These are phyloP conservation scores for Arge pagana DNA, from an alignment of 2,888 invertebrate species.

Conservation along the genomic window DNA sequence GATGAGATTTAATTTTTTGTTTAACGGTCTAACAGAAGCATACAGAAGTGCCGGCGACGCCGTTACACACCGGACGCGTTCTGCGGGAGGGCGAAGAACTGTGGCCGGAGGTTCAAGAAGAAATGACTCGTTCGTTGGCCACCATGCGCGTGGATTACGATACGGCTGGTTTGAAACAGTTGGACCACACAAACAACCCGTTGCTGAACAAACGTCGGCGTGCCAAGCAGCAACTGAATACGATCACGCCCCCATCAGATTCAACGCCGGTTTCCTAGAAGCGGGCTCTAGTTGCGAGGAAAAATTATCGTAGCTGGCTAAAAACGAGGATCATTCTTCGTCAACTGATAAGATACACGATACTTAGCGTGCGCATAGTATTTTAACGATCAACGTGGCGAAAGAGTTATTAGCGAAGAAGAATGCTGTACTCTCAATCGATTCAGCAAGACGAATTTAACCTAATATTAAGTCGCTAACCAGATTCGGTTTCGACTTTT, in stretches of 20 bases:
- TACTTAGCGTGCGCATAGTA: slow-evolving; percentile 39
- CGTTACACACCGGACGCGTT: slow-evolving; percentile 87
- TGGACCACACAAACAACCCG: slow-evolving; percentile 92
- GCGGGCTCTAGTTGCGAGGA: slow-evolving; percentile 27
- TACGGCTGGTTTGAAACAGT: slow-evolving; percentile 82
- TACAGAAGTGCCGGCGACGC: slow-evolving; percentile 92
- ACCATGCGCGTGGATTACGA: slow-evolving; percentile 99
- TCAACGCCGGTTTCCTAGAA: slow-evolving; percentile 47
- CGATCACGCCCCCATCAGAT: slow-evolving; percentile 35
- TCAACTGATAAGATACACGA: slow-evolving; percentile 38
- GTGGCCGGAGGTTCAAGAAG: slow-evolving; percentile 98
- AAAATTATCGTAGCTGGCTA: slow-evolving; percentile 25
- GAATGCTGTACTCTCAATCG: too few relatives aligned
- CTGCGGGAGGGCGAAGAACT: slow-evolving; percentile 88
- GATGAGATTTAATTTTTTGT: background rate
- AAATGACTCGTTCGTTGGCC: slow-evolving; percentile 96
- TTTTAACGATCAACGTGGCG: too few relatives aligned
- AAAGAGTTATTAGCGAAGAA: too few relatives aligned
- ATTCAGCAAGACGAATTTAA: too few relatives aligned
- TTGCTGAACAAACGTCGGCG: slow-evolving; percentile 79
- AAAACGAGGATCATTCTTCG: slow-evolving; percentile 36
- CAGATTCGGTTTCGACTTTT: too few relatives aligned
- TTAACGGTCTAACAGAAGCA: slow-evolving; percentile 62
- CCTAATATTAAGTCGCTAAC: too few relatives aligned
- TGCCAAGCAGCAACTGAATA: slow-evolving; percentile 30